Percentiles rank a stretch among this genome's conserved stretches.
These are phyloP conservation scores for Halichondria panicea DNA, from an alignment of 37 sponge, comb jelly and placozoan genomes.

Conservation along the genomic window DNA sequence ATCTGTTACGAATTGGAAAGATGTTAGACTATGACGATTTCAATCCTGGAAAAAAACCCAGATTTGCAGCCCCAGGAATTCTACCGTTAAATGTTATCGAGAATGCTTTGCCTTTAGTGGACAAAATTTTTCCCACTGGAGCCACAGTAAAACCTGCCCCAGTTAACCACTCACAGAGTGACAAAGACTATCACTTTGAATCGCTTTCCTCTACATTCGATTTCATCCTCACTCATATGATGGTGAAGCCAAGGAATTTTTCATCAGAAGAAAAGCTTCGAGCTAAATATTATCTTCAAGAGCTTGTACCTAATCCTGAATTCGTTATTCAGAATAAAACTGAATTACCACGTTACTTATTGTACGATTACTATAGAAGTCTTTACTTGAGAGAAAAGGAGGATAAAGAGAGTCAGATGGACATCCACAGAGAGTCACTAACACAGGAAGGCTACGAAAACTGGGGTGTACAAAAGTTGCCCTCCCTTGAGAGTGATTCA, in stretches of 20 bases:
- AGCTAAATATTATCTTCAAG: slow-evolving; percentile 28
- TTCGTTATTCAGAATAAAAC: not conserved
- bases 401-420: not conserved
- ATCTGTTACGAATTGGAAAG: not conserved
- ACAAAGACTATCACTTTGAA: slow-evolving; percentile 1
- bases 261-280: not conserved
- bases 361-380: slow-evolving; percentile 29
- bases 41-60: slow-evolving; percentile 18
- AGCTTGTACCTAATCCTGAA: slow-evolving; percentile 25
- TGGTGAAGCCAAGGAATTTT: slow-evolving; percentile 14
- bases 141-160: not conserved
- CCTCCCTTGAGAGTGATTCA: slow-evolving; percentile 6
- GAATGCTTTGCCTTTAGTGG: slow-evolving; percentile 17
- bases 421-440: too few species aligned
- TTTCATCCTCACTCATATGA: slow-evolving; percentile 17
- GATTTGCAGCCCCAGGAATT: not conserved
- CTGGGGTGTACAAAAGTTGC: slow-evolving; percentile 8
- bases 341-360: slow-evolving; percentile 3
- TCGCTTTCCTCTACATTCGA: slow-evolving; percentile 4
- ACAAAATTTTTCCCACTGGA: slow-evolving; percentile 17
- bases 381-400: not conserved
- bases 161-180: not conserved
- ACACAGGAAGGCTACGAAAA: slow-evolving; percentile 2
- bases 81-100: slow-evolving; percentile 8
- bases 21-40: slow-evolving; percentile 3